phyloP scores from a whole-genome alignment of 2,113 vertebrate species.

The Danionella cerebrum region DNA sequence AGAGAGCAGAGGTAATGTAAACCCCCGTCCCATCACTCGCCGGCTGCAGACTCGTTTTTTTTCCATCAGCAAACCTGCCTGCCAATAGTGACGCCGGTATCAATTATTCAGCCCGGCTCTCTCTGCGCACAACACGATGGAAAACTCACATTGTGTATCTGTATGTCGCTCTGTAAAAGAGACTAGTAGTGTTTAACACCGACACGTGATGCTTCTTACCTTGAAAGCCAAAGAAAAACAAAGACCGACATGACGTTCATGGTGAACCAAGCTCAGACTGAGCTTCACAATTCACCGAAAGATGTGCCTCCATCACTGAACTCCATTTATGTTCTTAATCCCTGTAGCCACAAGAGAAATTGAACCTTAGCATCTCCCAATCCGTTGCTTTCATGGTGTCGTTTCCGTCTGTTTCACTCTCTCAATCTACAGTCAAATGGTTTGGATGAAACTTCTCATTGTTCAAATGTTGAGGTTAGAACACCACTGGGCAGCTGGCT shows the following conservation, averaged over 20 bases:
- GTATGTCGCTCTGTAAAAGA: slow-evolving; percentile 21
- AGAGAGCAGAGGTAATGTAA: slow-evolving; percentile 19
- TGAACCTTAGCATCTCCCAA: too few relatives aligned
- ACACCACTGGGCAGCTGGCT: too few relatives aligned
- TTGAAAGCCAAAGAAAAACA: background rate
- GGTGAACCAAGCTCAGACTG: background rate
- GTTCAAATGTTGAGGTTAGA: too few relatives aligned
- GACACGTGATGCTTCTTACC: background rate
- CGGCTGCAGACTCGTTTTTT: slow-evolving; percentile 39
- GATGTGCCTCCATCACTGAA: too few relatives aligned
- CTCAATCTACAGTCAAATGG: too few relatives aligned
- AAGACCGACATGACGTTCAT: background rate
- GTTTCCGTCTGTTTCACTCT: too few relatives aligned
- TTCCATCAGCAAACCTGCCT: slow-evolving; percentile 31
- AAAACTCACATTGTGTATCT: slow-evolving; percentile 32
- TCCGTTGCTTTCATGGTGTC: too few relatives aligned
- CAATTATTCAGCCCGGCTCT: slow-evolving; percentile 57
- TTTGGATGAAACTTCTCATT: too few relatives aligned
- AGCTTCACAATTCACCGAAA: too few relatives aligned
- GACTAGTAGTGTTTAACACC: slow-evolving; percentile 6
- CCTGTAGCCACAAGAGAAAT: too few relatives aligned
- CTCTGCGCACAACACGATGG: slow-evolving; percentile 47
- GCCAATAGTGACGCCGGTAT: slow-evolving; percentile 29
- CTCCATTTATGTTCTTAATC: background rate
- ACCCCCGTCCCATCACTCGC: slow-evolving; percentile 1